Base-by-base conservation (phyloP, 2,888 invertebrate genomes). In the Orchestes rusci region DNA sequence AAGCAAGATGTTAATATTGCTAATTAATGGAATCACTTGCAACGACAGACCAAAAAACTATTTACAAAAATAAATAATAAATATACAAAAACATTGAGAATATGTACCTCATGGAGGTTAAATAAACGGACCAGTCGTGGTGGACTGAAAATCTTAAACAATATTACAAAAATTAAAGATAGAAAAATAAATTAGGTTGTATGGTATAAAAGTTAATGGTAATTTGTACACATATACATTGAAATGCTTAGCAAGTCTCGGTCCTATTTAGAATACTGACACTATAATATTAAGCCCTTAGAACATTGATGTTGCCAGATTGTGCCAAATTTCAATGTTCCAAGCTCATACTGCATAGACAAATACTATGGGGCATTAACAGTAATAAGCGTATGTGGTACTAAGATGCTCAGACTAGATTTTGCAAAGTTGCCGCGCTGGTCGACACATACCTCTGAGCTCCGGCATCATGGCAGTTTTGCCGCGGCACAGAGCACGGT, bases 21-120 rank as follows among this genome's bases (percentile, higher is more conserved):
- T n/a, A n/a, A n/a, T n/a, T n/a, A n/a, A n/a, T n/a, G n/a, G 20
- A 7, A 16, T 35, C 39, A 39, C 35, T 48, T 48, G 20, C 43
- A 37, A 37, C 30, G 44, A 20, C 16, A 52, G 54, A 51, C 45
- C 51, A 51, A n/a, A 34, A 30, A 47, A 45, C 46, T 58, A 59
- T 59, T 59, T 59, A 61, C 56, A 63, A 62, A 61, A 65, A 65
- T 64, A 65, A 65, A 65, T 66, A 66, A 64, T 62, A 61, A 49
- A 62, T 63, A 58, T 64, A 63, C 61, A 63, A 57, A 60, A 59
- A 59, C 37, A 17, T 29, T 59, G 59, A 60, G 52, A 57, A 57
- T 56, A 56, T 57, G 55, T 57, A 62, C 65, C 64, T 64, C 64
- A 64, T 61, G 58, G 64, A 64, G 65, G 63, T 62, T 52, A 62